phyloP scores from a whole-genome alignment of 2,113 vertebrate species.

The Psephotus haematonotus region DNA sequence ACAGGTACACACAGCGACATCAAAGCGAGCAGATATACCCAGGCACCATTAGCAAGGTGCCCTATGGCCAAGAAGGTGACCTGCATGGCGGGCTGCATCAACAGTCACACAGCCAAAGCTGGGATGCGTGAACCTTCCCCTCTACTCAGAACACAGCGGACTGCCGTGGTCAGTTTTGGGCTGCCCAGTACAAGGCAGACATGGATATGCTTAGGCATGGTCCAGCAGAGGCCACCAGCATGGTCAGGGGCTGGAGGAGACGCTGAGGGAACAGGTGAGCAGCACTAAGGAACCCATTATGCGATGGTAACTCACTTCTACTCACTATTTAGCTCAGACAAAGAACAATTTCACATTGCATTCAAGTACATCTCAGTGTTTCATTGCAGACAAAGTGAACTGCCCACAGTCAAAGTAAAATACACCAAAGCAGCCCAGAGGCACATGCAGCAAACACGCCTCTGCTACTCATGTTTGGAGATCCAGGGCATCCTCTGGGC shows the following conservation, averaged over 20 bases:
- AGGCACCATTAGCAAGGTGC: background rate
- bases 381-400: background rate
- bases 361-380: background rate
- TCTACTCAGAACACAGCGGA: background rate
- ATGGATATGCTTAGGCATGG: background rate
- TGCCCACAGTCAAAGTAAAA: background rate
- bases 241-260: background rate
- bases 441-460: accelerated
- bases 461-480: background rate
- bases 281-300: background rate
- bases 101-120: background rate
- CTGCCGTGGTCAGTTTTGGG: background rate
- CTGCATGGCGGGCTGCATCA: background rate
- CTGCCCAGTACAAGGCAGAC: background rate
- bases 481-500: background rate
- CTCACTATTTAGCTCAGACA: background rate
- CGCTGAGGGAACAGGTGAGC: background rate
- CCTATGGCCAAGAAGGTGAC: background rate
- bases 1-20: background rate
- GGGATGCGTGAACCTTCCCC: background rate
- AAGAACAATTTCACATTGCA: background rate
- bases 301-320: accelerated
- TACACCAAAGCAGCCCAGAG: background rate
- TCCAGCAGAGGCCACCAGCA: background rate
- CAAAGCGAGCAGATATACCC: background rate